Evolutionary conservation across 2,797 vertebrate species (phyloP).

Genomic region (Pipistrellus nathusii): DNA sequence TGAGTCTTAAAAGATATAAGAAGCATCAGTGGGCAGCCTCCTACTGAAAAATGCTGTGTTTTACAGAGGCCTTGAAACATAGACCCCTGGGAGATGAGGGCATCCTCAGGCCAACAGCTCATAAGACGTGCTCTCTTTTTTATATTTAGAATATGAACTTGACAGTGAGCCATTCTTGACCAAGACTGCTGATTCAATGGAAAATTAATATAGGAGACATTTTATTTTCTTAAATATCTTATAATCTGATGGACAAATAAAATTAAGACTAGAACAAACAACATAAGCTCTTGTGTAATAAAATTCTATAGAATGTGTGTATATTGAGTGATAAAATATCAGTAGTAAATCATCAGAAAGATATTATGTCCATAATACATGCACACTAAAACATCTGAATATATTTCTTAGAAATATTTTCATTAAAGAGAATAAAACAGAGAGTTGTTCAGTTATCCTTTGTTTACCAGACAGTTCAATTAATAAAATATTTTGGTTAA

Average conservation of each 20-base stretch:
- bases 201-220: neutral
- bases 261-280: neutral
- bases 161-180: neutral
- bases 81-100: neutral
- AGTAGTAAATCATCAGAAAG: neutral
- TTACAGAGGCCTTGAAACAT: neutral
- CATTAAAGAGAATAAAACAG: neutral
- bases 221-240: neutral
- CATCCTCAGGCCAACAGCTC: neutral
- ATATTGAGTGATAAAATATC: neutral
- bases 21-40: neutral
- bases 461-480: neutral
- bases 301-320: neutral
- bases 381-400: neutral
- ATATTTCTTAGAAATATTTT: neutral
- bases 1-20: neutral
- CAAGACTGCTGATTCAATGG: neutral
- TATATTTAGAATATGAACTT: neutral
- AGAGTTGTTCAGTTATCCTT: neutral
- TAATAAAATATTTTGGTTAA: neutral
- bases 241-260: neutral
- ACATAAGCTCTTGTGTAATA: neutral
- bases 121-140: neutral
- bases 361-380: neutral
- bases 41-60: neutral